These are phyloP conservation scores for Montipora sp. DNA, from an alignment of 64 coral and sea anemone species.

Conservation along the genomic window DNA sequence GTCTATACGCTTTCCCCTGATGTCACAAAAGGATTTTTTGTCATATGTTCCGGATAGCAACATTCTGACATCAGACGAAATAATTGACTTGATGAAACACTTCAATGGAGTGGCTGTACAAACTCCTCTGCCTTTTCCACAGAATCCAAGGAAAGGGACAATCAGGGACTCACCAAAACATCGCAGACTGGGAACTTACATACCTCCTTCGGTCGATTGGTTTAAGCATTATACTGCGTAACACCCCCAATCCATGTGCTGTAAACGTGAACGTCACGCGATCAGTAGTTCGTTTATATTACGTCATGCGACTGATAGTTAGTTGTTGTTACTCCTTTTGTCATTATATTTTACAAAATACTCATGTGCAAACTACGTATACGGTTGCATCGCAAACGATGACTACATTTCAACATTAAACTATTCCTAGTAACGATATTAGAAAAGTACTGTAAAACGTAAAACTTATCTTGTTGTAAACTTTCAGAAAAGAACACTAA, in stretches of 20 bases:
- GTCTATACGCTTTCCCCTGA: constrained; percentile 14
- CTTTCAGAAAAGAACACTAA: no score
- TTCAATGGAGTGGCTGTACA: not conserved
- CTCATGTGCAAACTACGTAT: no score
- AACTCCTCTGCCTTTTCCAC: not conserved
- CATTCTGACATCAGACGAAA: constrained; percentile 13
- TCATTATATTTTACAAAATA: no score
- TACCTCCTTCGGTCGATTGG: constrained; percentile 21
- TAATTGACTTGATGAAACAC: constrained; percentile 46
- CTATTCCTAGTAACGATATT: no score
- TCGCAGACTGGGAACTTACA: constrained; percentile 26
- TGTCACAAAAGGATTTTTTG: constrained; percentile 53
- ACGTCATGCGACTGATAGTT: no score
- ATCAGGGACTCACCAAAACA: not conserved
- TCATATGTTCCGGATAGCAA: constrained; percentile 28
- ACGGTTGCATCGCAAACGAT: no score
- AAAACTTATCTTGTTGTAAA: no score
- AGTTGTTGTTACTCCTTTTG: no score
- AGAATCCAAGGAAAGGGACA: constrained; percentile 21
- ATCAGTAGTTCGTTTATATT: no score
- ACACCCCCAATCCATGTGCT: not conserved
- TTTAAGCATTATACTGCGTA: not conserved
- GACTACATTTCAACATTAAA: no score
- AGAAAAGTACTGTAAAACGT: no score
- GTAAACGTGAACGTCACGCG: no score